Conservation (phyloP, 2,888 invertebrate species). For the Cosmia trapezina region DNA sequence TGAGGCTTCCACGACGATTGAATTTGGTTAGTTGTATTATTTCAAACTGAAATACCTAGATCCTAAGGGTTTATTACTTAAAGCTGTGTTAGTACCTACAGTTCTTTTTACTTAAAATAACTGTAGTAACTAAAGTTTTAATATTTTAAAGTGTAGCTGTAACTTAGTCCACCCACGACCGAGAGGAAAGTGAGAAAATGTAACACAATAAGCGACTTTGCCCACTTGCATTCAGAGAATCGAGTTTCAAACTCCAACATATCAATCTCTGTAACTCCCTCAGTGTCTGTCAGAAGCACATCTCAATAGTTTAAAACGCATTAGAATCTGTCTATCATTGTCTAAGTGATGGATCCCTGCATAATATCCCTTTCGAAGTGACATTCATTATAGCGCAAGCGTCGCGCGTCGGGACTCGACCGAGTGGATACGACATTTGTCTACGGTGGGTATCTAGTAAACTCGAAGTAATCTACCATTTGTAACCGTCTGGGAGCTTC, state of each 20-base stretch:
- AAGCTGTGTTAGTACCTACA: not conserved
- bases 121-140: no score
- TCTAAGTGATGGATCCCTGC: constrained; percentile 67
- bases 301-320: constrained; percentile 69
- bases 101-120: constrained; percentile 12
- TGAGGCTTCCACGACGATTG: not conserved
- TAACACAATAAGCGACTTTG: constrained; percentile 7
- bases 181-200: constrained; percentile 8
- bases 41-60: not conserved
- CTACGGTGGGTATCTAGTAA: constrained; percentile 73
- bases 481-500: constrained; percentile 79
- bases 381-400: constrained; percentile 74
- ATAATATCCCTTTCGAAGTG: constrained; percentile 78
- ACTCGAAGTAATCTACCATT: constrained; percentile 83
- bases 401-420: constrained; percentile 58
- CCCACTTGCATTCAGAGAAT: constrained; percentile 18
- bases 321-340: constrained; percentile 72
- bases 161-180: not conserved
- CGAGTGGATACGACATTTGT: constrained; percentile 77
- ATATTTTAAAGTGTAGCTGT: constrained; percentile 12
- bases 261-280: constrained; percentile 55
- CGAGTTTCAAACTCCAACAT: constrained; percentile 40
- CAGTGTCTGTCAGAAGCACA: constrained; percentile 55
- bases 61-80: not conserved
- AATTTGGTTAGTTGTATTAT: constrained; percentile 2